Conservation (phyloP, 2,888 invertebrate genomes). For the Mechanitis messenoides region DNA sequence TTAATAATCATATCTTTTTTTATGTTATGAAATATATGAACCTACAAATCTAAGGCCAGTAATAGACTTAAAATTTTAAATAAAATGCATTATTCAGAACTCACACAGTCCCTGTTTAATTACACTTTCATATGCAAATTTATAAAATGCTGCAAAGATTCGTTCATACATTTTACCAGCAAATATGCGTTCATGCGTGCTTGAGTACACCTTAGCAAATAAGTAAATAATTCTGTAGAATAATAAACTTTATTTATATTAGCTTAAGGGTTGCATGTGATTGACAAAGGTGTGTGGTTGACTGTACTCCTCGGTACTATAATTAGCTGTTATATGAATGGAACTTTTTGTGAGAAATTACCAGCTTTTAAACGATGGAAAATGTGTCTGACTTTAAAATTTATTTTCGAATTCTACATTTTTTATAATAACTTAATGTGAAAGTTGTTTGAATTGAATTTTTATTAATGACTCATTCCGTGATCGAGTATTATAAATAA, state of each 20-base stretch:
- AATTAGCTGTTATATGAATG: constrained; percentile 67
- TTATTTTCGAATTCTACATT: constrained; percentile 18
- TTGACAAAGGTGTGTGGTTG: neutral
- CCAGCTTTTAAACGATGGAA: constrained; percentile 37
- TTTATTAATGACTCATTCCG: constrained; percentile 11
- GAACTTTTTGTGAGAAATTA: constrained; percentile 51
- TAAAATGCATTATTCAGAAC: constrained; percentile 48
- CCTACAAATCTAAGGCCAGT: too few species aligned
- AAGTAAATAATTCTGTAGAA: neutral
- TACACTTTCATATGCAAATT: constrained; percentile 75
- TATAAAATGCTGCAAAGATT: constrained; percentile 66
- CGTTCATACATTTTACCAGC: constrained; percentile 57
- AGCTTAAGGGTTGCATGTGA: neutral
- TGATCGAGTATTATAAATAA: constrained; percentile 19
- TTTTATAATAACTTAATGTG: constrained; percentile 13
- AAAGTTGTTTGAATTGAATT: constrained; percentile 8
- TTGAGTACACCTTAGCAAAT: constrained; percentile 35
- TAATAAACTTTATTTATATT: constrained; percentile 13
- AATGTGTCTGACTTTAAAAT: constrained; percentile 24
- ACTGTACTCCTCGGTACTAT: constrained; percentile 54
- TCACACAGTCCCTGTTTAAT: constrained; percentile 60
- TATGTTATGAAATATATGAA: too few species aligned
- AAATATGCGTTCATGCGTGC: constrained; percentile 68
- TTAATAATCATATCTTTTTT: too few species aligned
- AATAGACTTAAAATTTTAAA: constrained; percentile 5